These are phyloP conservation scores for Littorina saxatilis DNA, from an alignment of 1,140 invertebrate genomes.

Conservation along the genomic window DNA sequence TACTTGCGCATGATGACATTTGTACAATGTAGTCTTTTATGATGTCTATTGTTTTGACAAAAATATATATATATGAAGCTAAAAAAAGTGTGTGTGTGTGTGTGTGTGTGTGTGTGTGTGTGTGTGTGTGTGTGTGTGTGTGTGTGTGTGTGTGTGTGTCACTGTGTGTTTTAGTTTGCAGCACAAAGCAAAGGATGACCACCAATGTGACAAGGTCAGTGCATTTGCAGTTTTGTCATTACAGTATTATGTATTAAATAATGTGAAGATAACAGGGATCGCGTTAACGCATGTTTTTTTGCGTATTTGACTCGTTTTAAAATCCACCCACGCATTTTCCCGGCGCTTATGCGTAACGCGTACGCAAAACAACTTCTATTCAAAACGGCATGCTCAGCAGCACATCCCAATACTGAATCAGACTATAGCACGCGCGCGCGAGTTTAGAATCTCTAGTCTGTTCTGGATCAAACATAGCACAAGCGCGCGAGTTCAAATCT, in stretches of 20 bases:
- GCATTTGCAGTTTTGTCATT: background rate
- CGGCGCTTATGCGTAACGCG: too few species aligned
- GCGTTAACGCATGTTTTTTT: too few species aligned
- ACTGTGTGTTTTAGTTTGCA: conserved; percentile 69
- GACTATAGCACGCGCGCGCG: too few species aligned
- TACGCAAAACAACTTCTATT: background rate
- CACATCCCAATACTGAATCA: too few species aligned
- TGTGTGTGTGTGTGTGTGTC: background rate
- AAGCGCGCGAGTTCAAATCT: too few species aligned
- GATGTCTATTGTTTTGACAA: background rate
- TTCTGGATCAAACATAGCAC: too few species aligned
- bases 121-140: conserved; percentile 22
- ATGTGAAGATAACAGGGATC: background rate
- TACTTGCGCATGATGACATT: background rate
- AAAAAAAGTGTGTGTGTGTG: background rate
- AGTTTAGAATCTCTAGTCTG: too few species aligned
- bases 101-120: background rate
- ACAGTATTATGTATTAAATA: background rate
- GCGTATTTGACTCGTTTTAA: too few species aligned
- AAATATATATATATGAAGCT: background rate
- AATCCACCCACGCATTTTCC: too few species aligned
- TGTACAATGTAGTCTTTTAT: background rate
- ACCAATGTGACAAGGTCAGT: conserved; percentile 67
- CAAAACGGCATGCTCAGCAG: too few species aligned
- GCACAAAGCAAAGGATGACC: conserved; percentile 70